Conservation (phyloP, 2,888 invertebrate genomes). For the Incurvaria masculella region DNA sequence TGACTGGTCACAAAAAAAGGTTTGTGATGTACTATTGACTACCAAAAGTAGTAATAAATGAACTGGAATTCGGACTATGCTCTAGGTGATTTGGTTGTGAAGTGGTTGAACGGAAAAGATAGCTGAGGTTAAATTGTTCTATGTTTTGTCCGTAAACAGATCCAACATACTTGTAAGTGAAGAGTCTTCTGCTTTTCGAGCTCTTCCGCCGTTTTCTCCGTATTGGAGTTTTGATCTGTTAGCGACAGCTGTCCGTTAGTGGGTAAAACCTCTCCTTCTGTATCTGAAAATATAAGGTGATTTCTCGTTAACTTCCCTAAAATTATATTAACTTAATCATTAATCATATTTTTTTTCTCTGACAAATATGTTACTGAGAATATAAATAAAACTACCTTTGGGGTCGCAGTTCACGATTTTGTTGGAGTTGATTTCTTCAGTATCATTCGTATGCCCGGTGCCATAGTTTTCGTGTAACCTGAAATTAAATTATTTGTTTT, state of each 20-base stretch:
- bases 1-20: too few relatives aligned
- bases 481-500: constrained; percentile 12
- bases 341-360: too few relatives aligned
- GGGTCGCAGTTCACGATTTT: constrained; percentile 20
- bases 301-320: too few relatives aligned
- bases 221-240: constrained; percentile 43
- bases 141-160: too few relatives aligned
- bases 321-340: too few relatives aligned
- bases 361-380: not conserved
- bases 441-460: constrained; percentile 34
- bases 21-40: too few relatives aligned
- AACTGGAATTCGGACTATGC: too few relatives aligned
- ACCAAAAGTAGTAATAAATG: too few relatives aligned
- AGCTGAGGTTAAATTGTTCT: too few relatives aligned
- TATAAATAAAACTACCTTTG: constrained; percentile 5
- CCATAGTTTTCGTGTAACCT: constrained; percentile 45
- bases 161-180: constrained; percentile 39
- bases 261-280: constrained; percentile 26
- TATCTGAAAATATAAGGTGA: too few relatives aligned
- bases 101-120: too few relatives aligned
- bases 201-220: constrained; percentile 38
- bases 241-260: constrained; percentile 34
- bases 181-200: constrained; percentile 35
- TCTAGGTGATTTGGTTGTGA: too few relatives aligned
- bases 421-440: constrained; percentile 39